Base-by-base conservation (phyloP, 1,140 invertebrate species). In the Bombus polaris region DNA sequence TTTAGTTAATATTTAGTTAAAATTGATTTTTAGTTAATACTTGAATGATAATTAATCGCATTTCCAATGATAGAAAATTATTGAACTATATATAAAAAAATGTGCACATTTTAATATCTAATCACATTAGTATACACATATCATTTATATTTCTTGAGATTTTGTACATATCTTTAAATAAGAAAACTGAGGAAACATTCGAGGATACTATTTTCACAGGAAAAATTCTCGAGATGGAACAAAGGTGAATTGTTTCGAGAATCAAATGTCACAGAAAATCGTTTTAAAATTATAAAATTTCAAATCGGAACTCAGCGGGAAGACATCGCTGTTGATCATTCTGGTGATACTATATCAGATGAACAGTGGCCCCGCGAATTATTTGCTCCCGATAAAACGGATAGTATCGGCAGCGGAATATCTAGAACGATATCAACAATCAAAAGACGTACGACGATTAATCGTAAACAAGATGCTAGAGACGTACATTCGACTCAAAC, bases 141-240 rank as follows among this genome's bases (percentile, higher is more conserved):
- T 42, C 12, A n/a, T 15, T 22, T 32, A 73, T 32, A 8, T 39
- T 32, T 39, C 35, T 47, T 28, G 12, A 47, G 18, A 47, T 53
- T 81, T 42, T 47, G 25, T 71, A 44, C 6, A 32, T 15, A 59
- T 3, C 1, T 28, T 71, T 70, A 70, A 15, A 9, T 39, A 22
- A 18, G 8, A 35, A 28, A 47, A 77, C 8, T 74, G 4, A 18
- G 57, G 8, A 82, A 74, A 75, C 57, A 65, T 75, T 82, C 44
- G 82, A n/a, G 22, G 10, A 81, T 42, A 53, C 32, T 85, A 42
- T 85, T 81, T 80, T 81, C 57, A 35, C 83, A 85, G 77, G 83
- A 81, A 73, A 73, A 35, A 25, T 39, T 74, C 12, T 35, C 28
- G 22, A 81, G 42, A 32, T 39, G 70, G 53, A 74, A 81, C 10